Conservation (phyloP, 2,113 vertebrate species). For the Chlorodrepanis virens region DNA sequence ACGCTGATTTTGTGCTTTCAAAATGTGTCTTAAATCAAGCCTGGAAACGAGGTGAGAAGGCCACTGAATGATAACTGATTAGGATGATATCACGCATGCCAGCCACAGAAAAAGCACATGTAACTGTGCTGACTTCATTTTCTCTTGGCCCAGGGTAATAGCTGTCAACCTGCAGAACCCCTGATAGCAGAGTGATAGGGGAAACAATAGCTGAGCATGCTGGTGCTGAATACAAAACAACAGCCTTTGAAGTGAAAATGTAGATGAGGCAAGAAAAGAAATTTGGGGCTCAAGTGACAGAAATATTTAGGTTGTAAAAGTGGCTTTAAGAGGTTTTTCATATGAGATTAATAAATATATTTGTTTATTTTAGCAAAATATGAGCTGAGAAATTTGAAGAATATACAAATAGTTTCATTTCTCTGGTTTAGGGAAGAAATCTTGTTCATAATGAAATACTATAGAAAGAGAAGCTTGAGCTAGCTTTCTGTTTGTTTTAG, state of each 20-base stretch:
- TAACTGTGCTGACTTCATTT: constrained; percentile 59
- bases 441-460: not conserved
- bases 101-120: not conserved
- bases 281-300: not conserved
- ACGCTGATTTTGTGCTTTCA: constrained; percentile 2
- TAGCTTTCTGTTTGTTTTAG: not conserved
- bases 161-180: constrained; percentile 14
- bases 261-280: not conserved
- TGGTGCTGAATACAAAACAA: not conserved
- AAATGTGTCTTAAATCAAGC: constrained; percentile 21
- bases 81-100: not conserved
- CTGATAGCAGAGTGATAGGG: not conserved
- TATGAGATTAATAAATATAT: not conserved
- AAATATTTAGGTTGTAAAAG: not conserved
- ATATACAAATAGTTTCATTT: not conserved
- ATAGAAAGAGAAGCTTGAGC: not conserved
- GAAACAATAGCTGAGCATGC: not conserved
- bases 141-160: not conserved
- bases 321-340: not conserved
- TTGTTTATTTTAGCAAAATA: not conserved
- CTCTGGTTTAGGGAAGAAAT: not conserved
- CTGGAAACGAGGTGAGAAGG: constrained; percentile 2
- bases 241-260: not conserved
- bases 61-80: constrained; percentile 23
- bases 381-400: not conserved